phyloP scores from a whole-genome alignment of 2,888 invertebrate species.

The Chymomyza fuscimana region DNA sequence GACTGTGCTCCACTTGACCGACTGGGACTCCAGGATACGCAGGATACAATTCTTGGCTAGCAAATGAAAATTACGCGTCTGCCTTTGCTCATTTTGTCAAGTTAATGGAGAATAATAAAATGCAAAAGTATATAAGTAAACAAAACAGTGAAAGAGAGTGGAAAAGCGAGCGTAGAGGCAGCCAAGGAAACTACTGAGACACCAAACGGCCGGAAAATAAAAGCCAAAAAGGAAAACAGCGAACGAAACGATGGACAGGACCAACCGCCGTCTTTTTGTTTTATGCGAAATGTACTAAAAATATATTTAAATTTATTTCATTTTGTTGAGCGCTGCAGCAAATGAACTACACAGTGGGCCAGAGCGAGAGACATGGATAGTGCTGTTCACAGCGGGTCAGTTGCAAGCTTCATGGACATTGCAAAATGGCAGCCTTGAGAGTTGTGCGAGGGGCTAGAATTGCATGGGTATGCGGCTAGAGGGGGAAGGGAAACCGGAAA shows the following conservation, averaged over 20 bases:
- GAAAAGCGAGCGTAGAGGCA: constrained; percentile 25
- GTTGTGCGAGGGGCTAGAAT: neutral
- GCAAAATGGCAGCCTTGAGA: neutral
- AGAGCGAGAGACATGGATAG: neutral
- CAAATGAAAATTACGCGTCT: constrained; percentile 1
- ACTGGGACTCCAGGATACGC: constrained; percentile 4
- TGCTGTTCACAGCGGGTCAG: constrained; percentile 23
- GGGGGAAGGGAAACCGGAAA: constrained; percentile 14
- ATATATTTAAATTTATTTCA: constrained; percentile 74
- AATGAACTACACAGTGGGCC: constrained; percentile 56
- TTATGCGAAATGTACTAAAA: constrained; percentile 75
- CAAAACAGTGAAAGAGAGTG: constrained; percentile 41
- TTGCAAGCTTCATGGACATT: neutral
- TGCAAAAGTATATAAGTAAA: constrained; percentile 74
- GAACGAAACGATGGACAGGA: constrained; percentile 6
- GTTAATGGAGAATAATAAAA: constrained; percentile 73
- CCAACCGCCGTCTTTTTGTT: constrained; percentile 53
- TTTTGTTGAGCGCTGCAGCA: constrained; percentile 50
- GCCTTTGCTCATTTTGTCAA: constrained; percentile 65
- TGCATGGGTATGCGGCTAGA: neutral
- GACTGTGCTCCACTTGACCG: neutral
- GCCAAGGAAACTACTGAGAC: constrained; percentile 63
- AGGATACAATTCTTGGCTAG: neutral
- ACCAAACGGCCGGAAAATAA: constrained; percentile 73
- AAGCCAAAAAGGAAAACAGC: constrained; percentile 26